Percentiles rank a stretch among this genome's conserved stretches.
These are phyloP conservation scores for Natator depressus DNA, from an alignment of 2,113 vertebrate species.

Conservation along the genomic window DNA sequence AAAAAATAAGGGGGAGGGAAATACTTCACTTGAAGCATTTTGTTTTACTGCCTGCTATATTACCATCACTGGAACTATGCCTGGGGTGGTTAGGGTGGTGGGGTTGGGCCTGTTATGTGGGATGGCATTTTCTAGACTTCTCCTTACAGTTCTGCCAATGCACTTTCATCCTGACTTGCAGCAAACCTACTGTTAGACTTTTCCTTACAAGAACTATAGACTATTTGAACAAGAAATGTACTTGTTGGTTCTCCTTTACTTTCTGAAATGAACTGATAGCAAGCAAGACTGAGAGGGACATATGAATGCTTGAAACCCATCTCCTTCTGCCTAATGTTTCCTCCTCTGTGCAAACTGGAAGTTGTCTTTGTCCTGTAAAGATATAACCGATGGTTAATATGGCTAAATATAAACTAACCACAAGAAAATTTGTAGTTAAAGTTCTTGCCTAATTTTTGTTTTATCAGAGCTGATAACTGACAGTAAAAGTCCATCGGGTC, in stretches of 20 bases:
- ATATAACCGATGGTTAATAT: not conserved
- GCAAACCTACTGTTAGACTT: not conserved
- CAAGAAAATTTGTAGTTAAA: not conserved
- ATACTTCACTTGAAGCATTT: not conserved
- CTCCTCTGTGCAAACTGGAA: not conserved
- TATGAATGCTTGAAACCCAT: not conserved
- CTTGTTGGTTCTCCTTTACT: not conserved
- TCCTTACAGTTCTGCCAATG: not conserved
- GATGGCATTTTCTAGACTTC: not conserved
- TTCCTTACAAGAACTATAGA: not conserved
- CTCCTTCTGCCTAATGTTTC: not conserved
- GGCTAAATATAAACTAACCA: not conserved
- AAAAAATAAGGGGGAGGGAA: not conserved
- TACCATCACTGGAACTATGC: not conserved
- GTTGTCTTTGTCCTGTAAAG: not conserved
- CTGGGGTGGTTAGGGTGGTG: not conserved
- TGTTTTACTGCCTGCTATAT: not conserved
- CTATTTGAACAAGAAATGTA: not conserved
- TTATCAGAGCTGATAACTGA: not conserved
- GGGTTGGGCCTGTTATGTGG: not conserved
- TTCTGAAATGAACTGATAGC: not conserved
- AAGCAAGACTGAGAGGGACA: not conserved
- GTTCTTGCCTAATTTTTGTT: not conserved
- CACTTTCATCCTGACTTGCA: not conserved
- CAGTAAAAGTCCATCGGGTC: not conserved